Base-by-base conservation (phyloP, 2,113 vertebrate genomes). In the Vireo altiloquus region DNA sequence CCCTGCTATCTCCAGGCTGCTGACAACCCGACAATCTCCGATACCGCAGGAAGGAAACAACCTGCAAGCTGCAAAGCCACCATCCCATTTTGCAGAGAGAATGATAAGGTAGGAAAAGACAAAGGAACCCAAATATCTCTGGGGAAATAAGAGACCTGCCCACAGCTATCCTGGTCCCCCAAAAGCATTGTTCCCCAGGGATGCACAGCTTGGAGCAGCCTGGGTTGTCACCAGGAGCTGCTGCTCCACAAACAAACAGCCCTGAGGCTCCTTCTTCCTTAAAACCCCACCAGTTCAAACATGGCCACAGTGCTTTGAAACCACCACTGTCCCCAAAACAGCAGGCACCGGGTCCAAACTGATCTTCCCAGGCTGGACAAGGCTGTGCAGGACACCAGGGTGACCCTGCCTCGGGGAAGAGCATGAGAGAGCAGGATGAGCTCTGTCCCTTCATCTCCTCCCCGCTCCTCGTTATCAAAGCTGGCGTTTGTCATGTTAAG, bases 401-500 rank as follows among this genome's bases (percentile, higher is more conserved):
- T 56, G 35, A 59, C 22, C 71, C 42, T 54, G 39, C 22, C 64
- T 90, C 54, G 40, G 53, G 53, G 21, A 39, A 77, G 74, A 60
- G 39, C 47, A 9, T 6, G 46, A 44, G 60, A 8, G 10, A 69
- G 40, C 54, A 33, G 13, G 57, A 90, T 7, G 54, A 95, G 64
- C 81, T 66, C 95, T 64, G 42, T 90, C 93, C 89, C 95, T 27
- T 39, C 86, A 64, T 91, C 92, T 91, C 95, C 86, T n/a, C 91
- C 68, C 31, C 2, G 6, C 50, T 66, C 65, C 15, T 71, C 23
- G 28, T 80, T 96, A 94, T 95, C 94, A 95, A 97, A 96, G 76
- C 63, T 50, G 11, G 84, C 46, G 1, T 97, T 97, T 97, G 96
- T 97, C 97, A 97, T 24, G 90, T 94, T 97, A 97, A 97, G 90